Base-by-base conservation (phyloP, 2,797 vertebrate genomes). In the Muscicapa striata region DNA sequence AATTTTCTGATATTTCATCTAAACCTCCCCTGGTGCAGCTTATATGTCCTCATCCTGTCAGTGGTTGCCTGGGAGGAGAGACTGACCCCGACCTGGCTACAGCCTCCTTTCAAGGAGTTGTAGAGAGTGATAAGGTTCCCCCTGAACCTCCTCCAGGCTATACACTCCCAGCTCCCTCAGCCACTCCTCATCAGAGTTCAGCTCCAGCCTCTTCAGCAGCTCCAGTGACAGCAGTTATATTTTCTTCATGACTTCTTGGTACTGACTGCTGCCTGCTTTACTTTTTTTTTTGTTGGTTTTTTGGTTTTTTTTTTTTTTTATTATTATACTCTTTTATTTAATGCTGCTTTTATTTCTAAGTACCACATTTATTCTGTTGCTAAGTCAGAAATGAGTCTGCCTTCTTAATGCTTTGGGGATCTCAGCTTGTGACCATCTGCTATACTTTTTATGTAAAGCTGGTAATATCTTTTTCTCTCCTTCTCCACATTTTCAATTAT, bases 111-210 rank as follows among this genome's bases (percentile, higher is more conserved):
- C 40, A 72, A 66, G 52, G 15, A 52, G n/a, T 10, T 51, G n/a
- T 36, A 36, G 45, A 40, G 29, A 41, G 26, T 0, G 0, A 2
- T 46, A 10, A 52, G 18, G 30, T 52, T 49, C 30, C 7, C 23
- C 26, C 15, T 27, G 51, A n/a, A 45, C 40, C 66, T 64, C 17
- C 30, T 34, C n/a, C 26, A 29, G 22, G 18, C 21, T 72, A 6
- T 72, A 41, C 30, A 46, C 22, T 18, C 13, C 10, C 51, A 58
- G 58, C 24, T 40, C 30, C 18, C 22, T 66, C 73, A 84, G 73
- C 38, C 3, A 1, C 24, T 58, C 63, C 36, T 70, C 73, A 32
- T 40, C 18, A 58, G 6, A 46, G 40, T 72, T 27, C 13, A 52
- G 45, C 51, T 72, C 22, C 40, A 32, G 12, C 34, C 58, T 51